Conservation (phyloP, 1,140 invertebrate genomes). For the Notospermus geniculatus region DNA sequence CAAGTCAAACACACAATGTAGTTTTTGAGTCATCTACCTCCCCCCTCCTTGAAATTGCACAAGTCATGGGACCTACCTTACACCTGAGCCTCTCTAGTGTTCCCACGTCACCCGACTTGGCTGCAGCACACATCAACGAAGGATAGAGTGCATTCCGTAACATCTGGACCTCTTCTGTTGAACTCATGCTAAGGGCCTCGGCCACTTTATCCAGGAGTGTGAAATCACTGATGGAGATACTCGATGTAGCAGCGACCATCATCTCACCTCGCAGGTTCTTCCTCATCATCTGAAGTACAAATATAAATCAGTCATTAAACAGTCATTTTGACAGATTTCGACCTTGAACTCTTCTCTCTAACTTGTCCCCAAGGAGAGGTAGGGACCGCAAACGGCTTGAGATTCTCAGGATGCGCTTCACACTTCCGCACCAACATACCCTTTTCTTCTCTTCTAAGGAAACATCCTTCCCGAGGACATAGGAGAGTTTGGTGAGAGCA, state of each 20-base stretch:
- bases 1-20: slow-evolving; percentile 16
- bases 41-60: background rate
- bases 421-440: too few relatives aligned
- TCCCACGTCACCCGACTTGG: slow-evolving; percentile 64
- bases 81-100: slow-evolving; percentile 56
- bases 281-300: slow-evolving; percentile 70
- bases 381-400: too few relatives aligned
- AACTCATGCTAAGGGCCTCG: slow-evolving; percentile 37
- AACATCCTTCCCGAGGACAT: slow-evolving; percentile 82
- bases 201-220: slow-evolving; percentile 44
- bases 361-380: too few relatives aligned
- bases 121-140: slow-evolving; percentile 73
- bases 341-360: too few relatives aligned
- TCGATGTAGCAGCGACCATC: slow-evolving; percentile 43
- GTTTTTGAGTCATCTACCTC: too few relatives aligned
- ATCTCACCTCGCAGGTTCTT: slow-evolving; percentile 73
- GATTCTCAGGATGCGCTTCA: too few relatives aligned
- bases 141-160: slow-evolving; percentile 74
- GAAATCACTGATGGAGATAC: slow-evolving; percentile 28
- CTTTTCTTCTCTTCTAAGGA: slow-evolving; percentile 72
- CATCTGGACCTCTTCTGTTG: slow-evolving; percentile 64
- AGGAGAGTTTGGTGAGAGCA: slow-evolving; percentile 85
- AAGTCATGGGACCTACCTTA: slow-evolving; percentile 47
- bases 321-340: too few relatives aligned
- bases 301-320: too few relatives aligned